Base-by-base conservation (phyloP, 1,140 invertebrate genomes). In the Zaprionus ghesquierei region DNA sequence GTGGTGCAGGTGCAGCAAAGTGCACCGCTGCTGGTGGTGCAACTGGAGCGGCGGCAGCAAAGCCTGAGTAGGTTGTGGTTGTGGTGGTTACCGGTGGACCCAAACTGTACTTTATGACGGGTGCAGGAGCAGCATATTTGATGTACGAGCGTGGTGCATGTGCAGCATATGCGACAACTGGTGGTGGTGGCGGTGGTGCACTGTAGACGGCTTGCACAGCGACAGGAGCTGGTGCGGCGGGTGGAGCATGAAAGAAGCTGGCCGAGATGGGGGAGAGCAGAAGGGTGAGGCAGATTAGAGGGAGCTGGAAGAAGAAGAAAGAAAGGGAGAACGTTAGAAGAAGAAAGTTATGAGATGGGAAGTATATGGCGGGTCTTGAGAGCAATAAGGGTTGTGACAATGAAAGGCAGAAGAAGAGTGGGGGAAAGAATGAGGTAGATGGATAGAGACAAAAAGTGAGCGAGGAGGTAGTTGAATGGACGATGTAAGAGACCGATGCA, bases 1-100 rank as follows among this genome's bases (percentile, higher is more conserved):
- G 20, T 6, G 56, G 25, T 13, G 55, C 22, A 41, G 69, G 49
- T 50, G 75, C 41, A 1, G 59, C 65, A 64, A 51, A 76, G 4
- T 69, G 68, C 3, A 56, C 20, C 2, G 54, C 23, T 27, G 59
- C 25, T n/a, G 63, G 50, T 29, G 69, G 38, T n/a, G 69, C 12
- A 22, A 9, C 31, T 31, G 29, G 29, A 12, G 69, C 22, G 3
- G 79, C 31, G 25, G 78, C 69, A 27, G 79, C 77, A 35, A 80
- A 82, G 13, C 85, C 79, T 0, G 73, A 12, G 35, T 89, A 89
- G 0, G 84, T 89, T 2, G 84, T 89, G 8, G 85, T 89, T 3
- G 84, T 89, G 3, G 84, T 89, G 25, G 84, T 89, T 3, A 89
- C 77, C 2, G 84, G 84, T 10, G 85, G 15, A 5, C 84, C 84